Evolutionary conservation across 2,797 vertebrate genomes (phyloP).

Genomic region (Synanceia verrucosa): DNA sequence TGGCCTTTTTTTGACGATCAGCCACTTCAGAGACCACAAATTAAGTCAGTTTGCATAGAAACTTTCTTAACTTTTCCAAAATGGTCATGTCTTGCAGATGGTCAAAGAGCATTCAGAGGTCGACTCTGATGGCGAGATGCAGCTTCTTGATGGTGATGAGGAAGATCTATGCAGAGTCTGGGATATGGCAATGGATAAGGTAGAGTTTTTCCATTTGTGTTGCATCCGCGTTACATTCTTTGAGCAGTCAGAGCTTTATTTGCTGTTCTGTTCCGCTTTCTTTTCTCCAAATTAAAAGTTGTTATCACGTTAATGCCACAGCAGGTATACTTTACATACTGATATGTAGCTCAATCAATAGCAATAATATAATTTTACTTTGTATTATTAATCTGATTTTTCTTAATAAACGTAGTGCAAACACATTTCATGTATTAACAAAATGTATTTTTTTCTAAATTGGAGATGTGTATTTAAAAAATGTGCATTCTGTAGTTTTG

Average conservation of each 20-base stretch:
- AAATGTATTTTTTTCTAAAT: not conserved
- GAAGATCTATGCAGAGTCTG: slow-evolving; percentile 94
- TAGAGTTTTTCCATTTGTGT: slow-evolving; percentile 46
- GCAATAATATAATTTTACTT: not conserved
- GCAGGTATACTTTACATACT: not conserved
- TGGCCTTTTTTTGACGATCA: not conserved
- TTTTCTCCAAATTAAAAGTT: not conserved
- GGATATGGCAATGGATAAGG: slow-evolving; percentile 99
- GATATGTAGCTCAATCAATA: not conserved
- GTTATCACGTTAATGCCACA: not conserved
- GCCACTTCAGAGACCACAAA: not conserved
- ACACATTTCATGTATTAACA: no score
- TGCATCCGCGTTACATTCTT: not conserved
- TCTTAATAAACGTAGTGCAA: not conserved
- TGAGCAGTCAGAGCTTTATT: not conserved
- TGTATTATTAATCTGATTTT: not conserved
- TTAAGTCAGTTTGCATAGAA: no score
- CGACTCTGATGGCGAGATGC: slow-evolving; percentile 69
- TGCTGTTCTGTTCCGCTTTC: not conserved
- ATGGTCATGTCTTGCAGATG: slow-evolving; percentile 62
- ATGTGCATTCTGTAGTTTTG: not conserved
- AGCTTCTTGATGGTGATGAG: slow-evolving; percentile 91
- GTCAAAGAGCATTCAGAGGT: slow-evolving; percentile 70
- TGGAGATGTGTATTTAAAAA: not conserved
- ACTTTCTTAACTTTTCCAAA: not conserved